Base-by-base conservation (phyloP, 2,888 invertebrate genomes). In the Polia nebulosa region DNA sequence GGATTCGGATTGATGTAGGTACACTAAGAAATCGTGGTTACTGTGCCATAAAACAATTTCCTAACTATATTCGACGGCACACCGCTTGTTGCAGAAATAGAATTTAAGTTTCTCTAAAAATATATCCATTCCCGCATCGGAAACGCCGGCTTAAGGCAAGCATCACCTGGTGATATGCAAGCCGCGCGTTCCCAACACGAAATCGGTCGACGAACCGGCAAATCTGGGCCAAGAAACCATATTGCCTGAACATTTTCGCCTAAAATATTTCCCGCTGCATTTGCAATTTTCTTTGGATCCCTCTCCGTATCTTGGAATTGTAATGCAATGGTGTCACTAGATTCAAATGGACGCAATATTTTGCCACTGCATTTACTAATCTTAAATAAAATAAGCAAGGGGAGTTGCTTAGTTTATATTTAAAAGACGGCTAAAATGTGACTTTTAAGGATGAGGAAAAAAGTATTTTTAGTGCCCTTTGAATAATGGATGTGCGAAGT, bases 141-240 rank as follows among this genome's bases (percentile, higher is more conserved):
- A 90, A 91, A 87, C 87, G 88, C 85, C 83, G 83, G 84, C 88
- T 92, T 89, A 89, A 87, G 88, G 89, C 88, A 82, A 90, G 88
- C 89, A 90, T 91, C 91, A 91, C 91, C 92, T 89, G 90, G 91
- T 89, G 90, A 93, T 92, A 90, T 89, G 87, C 87, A 85, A 87
- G 87, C 78, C 77, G 81, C 85, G 85, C 88, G 87, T 88, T 89
- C 84, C 88, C 86, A 89, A 88, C 89, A 91, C 87, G 90, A 91
- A 94, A 94, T 93, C 92, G 93, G 92, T 90, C 92, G 91, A 88
- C 92, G 94, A 94, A 93, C 94, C 93, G 90, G 88, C 90, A 92
- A 93, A 94, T 92, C 91, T 95, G 83, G 94, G 94, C 83, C 94
- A 94, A 89, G 92, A 92, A 91, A 90, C 78, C 87, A 91, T 88